Evolutionary conservation across 2,797 vertebrate genomes (phyloP), one percentile per base, ranked within the genome.

Genomic region (Perdix hodgsoniae): DNA sequence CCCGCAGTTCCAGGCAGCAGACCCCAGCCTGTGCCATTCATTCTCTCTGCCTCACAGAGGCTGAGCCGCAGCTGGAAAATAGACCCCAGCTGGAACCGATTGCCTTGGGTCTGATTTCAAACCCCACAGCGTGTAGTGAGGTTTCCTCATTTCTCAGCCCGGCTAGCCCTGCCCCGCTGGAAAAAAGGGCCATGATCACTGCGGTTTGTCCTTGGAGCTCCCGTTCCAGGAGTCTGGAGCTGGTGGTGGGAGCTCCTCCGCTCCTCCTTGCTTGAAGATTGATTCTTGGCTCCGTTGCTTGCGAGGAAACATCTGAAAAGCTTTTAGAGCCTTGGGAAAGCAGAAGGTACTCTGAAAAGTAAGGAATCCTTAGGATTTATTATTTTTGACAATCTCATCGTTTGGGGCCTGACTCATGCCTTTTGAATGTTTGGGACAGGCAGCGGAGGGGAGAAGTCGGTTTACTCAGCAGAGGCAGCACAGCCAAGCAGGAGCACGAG

Each of bases 341-440:
- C 81, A 47, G 91, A 70, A 96, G 90, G 78, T 83, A 22, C 22
- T 0, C 3, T 63, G 83, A 69, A 82, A 91, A 77, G 65, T 27
- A 4, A 50, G 57, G 3, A 3, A 64, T 63, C 74, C 74, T 47
- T 54, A 84, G 64, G 81, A 80, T 33, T 94, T 96, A 22, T 42
- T 83, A 29, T 91, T 93, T 96, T 96, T 93, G 37, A 95, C 72
- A 76, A 18, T 85, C 88, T 80, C 91, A 63, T 95, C 81, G 6
- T 84, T 93, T 96, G 49, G 86, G 86, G 91, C 95, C 93, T 95
- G 96, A 96, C 91, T 96, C 95, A 94, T 76, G 44, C 52, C 86
- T 95, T 90, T 86, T 96, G 86, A 94, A 95, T 94, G 95, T 84
- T 91, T 57, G 83, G 81, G 86, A 77, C 50, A 5, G 83, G 73